These are phyloP conservation scores for Crocidura indochinensis DNA, from an alignment of 2,797 vertebrate genomes.

Conservation along the genomic window DNA sequence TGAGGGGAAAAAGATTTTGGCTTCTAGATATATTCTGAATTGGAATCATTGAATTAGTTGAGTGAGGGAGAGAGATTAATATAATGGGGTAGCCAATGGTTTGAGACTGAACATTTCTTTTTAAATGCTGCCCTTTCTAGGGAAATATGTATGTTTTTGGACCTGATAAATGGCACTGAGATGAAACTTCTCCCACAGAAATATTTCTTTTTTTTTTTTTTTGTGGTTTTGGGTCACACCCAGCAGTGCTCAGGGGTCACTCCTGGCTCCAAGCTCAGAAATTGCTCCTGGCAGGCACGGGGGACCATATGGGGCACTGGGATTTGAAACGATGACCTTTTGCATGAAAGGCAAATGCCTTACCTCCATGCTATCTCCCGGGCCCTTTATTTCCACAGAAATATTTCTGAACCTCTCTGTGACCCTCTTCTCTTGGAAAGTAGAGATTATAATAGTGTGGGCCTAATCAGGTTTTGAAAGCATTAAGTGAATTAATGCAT, in stretches of 20 bases:
- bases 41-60: not conserved
- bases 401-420: slow-evolving; percentile 34
- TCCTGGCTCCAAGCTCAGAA: too few relatives aligned
- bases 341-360: too few relatives aligned
- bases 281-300: too few relatives aligned
- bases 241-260: too few relatives aligned
- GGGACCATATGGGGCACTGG: too few relatives aligned
- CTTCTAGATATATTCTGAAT: slow-evolving; percentile 25
- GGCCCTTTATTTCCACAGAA: too few relatives aligned
- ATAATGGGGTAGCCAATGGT: not conserved
- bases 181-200: not conserved
- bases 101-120: not conserved
- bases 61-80: not conserved
- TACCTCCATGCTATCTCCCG: too few relatives aligned
- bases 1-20: not conserved
- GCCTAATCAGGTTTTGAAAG: not conserved
- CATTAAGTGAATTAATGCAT: slow-evolving; percentile 21
- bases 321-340: too few relatives aligned
- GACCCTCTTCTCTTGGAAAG: slow-evolving; percentile 42
- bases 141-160: not conserved
- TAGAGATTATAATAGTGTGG: not conserved
- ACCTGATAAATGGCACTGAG: not conserved
- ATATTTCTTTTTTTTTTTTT: too few relatives aligned
- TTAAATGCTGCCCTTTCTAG: not conserved
- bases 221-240: too few relatives aligned